These are phyloP conservation scores for Halocynthia aurantium DNA, from an alignment of 23 tunicate species.

Conservation along the genomic window DNA sequence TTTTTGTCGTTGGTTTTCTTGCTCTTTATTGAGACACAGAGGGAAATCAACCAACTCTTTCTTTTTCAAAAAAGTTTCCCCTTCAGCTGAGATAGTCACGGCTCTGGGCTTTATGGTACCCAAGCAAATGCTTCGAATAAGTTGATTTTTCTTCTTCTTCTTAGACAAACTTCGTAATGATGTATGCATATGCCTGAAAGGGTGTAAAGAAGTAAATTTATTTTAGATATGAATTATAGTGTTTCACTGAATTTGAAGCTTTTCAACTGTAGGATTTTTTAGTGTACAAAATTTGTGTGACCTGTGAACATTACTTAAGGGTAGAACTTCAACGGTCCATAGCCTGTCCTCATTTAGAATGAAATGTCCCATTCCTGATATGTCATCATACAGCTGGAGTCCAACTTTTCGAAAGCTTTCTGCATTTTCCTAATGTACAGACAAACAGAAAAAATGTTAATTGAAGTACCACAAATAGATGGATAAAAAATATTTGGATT, in stretches of 20 bases:
- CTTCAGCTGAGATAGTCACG: background rate
- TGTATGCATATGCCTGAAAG: constrained; percentile 11
- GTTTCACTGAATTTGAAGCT: too few species aligned
- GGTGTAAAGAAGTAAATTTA: background rate
- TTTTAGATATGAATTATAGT: too few species aligned
- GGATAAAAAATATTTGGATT: too few species aligned
- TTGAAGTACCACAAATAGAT: too few species aligned
- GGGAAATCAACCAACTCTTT: constrained; percentile 25
- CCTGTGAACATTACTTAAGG: constrained; percentile 16
- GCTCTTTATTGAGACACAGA: constrained; percentile 31
- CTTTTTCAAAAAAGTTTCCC: background rate
- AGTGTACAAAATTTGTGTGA: background rate
- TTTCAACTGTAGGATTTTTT: too few species aligned
- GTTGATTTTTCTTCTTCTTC: background rate
- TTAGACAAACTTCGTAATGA: constrained; percentile 1
- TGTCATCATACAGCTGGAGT: background rate
- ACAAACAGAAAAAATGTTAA: too few species aligned
- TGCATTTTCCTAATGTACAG: too few species aligned
- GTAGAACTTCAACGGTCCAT: constrained; percentile 25
- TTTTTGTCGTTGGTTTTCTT: constrained; percentile 30
- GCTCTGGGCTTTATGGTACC: constrained; percentile 6
- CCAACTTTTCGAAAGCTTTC: too few species aligned
- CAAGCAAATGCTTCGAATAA: constrained; percentile 14
- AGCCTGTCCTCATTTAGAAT: background rate
- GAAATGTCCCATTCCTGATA: background rate